Evolutionary conservation across 2,797 vertebrate species (phyloP).

Genomic region (Betta splendens): DNA sequence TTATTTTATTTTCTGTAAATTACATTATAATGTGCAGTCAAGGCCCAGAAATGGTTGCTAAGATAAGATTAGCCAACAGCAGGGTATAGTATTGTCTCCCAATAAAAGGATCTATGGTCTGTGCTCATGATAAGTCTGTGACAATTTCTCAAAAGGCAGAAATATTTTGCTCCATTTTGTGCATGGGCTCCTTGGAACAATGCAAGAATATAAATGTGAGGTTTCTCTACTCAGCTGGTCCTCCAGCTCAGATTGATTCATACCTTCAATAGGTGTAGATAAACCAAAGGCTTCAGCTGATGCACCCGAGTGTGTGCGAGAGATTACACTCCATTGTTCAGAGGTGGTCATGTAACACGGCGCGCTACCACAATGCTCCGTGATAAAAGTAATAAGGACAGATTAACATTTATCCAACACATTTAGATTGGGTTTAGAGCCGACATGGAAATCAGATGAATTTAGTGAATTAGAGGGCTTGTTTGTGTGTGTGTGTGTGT

Average conservation of each 20-base stretch:
- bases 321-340: constrained; percentile 68
- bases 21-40: background rate
- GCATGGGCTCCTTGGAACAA: background rate
- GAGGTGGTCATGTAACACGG: constrained; percentile 57
- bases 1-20: background rate
- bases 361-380: constrained; percentile 30
- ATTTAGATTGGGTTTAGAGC: constrained; percentile 36
- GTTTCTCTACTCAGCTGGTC: constrained; percentile 7
- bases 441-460: constrained; percentile 51
- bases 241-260: constrained; percentile 44
- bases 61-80: constrained; percentile 21
- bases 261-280: constrained; percentile 57
- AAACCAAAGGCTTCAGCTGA: constrained; percentile 65
- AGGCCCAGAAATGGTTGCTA: constrained; percentile 3
- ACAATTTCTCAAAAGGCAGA: background rate
- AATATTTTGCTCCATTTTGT: background rate
- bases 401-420: constrained; percentile 59
- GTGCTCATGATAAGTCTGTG: background rate
- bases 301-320: constrained; percentile 48
- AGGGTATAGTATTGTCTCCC: background rate
- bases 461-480: constrained; percentile 53
- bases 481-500: too few relatives aligned
- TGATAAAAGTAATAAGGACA: constrained; percentile 65
- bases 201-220: background rate
- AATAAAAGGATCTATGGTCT: background rate